Percentiles rank a stretch among this genome's conserved stretches.
These are phyloP conservation scores for Pocillopora damicornis DNA, from an alignment of 64 coral and sea anemone genomes.

Conservation along the genomic window DNA sequence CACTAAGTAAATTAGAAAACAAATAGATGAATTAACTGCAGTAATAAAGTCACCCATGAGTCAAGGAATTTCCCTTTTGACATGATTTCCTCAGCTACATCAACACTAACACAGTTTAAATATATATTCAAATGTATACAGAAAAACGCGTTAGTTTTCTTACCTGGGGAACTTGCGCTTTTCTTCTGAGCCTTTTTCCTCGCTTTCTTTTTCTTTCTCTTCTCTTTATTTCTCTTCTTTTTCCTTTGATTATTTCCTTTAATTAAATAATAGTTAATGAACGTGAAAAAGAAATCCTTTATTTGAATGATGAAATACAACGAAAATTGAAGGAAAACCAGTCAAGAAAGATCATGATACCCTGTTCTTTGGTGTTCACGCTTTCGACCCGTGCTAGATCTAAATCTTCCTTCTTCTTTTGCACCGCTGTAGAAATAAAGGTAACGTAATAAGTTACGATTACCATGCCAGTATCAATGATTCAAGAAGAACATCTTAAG, in stretches of 20 bases:
- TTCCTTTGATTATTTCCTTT: background rate
- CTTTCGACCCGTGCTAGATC: background rate
- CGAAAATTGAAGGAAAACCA: background rate
- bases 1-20: no score
- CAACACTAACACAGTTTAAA: no score
- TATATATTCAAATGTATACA: background rate
- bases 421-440: background rate
- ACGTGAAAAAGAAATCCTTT: background rate
- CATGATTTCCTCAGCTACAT: no score
- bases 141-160: background rate
- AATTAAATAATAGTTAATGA: background rate
- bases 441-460: background rate
- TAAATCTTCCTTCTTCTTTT: background rate
- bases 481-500: background rate
- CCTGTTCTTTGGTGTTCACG: background rate
- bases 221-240: background rate
- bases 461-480: background rate
- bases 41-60: no score
- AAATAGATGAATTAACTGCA: no score
- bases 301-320: background rate
- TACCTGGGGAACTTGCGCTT: background rate
- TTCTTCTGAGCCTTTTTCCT: background rate
- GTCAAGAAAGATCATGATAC: background rate
- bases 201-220: conserved; percentile 7
- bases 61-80: no score